Base-by-base conservation (phyloP, 2,888 invertebrate genomes). In the Tineola bisselliella region DNA sequence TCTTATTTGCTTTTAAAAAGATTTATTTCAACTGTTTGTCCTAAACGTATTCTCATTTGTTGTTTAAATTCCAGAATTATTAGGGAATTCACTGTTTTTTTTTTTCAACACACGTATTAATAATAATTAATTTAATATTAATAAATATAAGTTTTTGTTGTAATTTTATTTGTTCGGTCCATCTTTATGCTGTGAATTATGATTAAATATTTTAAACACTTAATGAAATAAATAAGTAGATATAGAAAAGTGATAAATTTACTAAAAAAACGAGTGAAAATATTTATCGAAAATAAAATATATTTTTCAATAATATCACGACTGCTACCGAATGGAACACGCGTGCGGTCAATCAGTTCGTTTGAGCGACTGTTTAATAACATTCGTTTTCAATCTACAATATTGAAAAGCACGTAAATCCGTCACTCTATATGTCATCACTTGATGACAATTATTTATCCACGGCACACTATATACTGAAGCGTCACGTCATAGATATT, bases 11-110 rank as follows among this genome's bases (percentile, higher is more conserved):
- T 61, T 54, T 59, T 61, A 19, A 61, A 58, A 59, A 61, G 62
- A 62, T 62, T 62, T 62, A 62, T 62, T 38, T 31, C 61, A 61
- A 61, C 59, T 62, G 61, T 62, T 61, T 62, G 43, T 62, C 58
- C 15, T 58, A 33, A 58, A 58, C 58, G 58, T 58, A 58, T 58
- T 58, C 33, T 58, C 11, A 58, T 58, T 19, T n/a, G 30, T 31
- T 31, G 52, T 57, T 19, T 3, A n/a, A 57, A 57, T 57, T 11
- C n/a, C n/a, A n/a, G n/a, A n/a, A n/a, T n/a, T n/a, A n/a, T n/a
- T n/a, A n/a, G n/a, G n/a, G n/a, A n/a, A n/a, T n/a, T n/a, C n/a
- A n/a, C n/a, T n/a, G n/a, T n/a, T n/a, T n/a, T n/a, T n/a, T n/a
- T n/a, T n/a, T n/a, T n/a, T n/a, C n/a, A n/a, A n/a, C n/a, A n/a